Base-by-base conservation (phyloP, 2,797 vertebrate genomes). In the Poeciliopsis presidionis region DNA sequence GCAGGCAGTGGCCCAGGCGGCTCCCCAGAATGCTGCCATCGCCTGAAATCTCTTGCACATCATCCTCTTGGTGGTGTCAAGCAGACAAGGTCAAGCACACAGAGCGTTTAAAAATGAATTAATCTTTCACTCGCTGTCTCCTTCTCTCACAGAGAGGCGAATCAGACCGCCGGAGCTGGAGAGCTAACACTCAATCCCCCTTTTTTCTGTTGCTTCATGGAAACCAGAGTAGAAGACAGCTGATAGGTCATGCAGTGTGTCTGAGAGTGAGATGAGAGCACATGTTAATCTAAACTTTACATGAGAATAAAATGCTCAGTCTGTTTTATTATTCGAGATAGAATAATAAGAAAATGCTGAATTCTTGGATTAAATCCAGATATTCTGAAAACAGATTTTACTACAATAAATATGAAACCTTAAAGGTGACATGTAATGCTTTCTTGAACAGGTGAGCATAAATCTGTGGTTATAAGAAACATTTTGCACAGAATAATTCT, bases 61-160 rank as follows among this genome's bases (percentile, higher is more conserved):
- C 90, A 84, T 81, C 90, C 79, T 86, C 81, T 67, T 84, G 89
- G 85, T 90, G 81, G 83, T 92, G 94, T 93, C 91, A 92, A 86
- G 90, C 85, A 91, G 90, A 93, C 94, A 95, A 95, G 94, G 94
- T 94, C 94, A 94, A 91, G 86, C 90, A 90, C 91, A 89, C 87
- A 81, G 86, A 89, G 84, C 78, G 53, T 91, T 93, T 93, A 92
- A 91, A 94, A 93, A 94, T 92, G 86, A 93, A 92, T 93, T 85
- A 93, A 92, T 92, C 84, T 86, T 86, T 78, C 87, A 79, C 87
- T 86, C 65, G 13, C 79, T 85, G 67, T 76, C 83, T 49, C 61
- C 75, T 80, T 65, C 73, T 83, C 49, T 45, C 72, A 65, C 59
- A 71, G 84, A 84, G 81, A 84, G 75, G 76, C 0, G 36, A 74